Evolutionary conservation across 2,113 vertebrate species (phyloP).

Genomic region (Eupsittula cactorum): DNA sequence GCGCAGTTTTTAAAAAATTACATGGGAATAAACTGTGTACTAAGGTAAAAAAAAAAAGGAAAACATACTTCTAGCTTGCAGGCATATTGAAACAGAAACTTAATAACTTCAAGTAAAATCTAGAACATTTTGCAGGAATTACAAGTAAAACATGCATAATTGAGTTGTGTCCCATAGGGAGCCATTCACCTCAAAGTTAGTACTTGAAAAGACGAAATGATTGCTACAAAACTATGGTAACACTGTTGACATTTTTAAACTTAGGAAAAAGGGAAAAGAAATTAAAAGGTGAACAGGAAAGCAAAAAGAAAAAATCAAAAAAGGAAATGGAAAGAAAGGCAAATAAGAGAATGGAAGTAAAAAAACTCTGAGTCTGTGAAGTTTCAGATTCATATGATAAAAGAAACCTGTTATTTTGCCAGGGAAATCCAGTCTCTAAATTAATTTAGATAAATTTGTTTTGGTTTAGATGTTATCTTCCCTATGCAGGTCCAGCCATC

Average conservation of each 20-base stretch:
- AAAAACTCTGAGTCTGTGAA: neutral
- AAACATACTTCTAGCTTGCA: conserved; percentile 4
- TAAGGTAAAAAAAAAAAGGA: conserved; percentile 13
- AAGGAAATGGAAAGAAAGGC: neutral
- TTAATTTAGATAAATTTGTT: neutral
- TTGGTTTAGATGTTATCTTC: neutral
- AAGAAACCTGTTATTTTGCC: neutral
- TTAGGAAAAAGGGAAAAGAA: neutral
- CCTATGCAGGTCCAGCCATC: neutral
- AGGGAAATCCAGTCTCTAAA: neutral
- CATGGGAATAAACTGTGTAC: neutral
- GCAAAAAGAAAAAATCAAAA: neutral
- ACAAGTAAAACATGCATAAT: conserved; percentile 40
- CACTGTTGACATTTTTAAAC: neutral
- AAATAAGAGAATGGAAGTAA: neutral
- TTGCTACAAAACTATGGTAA: neutral
- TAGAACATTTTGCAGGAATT: conserved; percentile 24
- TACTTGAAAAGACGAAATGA: conserved; percentile 2
- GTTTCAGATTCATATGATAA: neutral
- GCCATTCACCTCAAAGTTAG: neutral
- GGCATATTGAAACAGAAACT: conserved; percentile 31
- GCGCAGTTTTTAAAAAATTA: neutral
- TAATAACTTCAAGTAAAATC: conserved; percentile 41
- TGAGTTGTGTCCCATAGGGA: conserved; percentile 17
- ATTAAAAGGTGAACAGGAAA: too few relatives aligned